These are phyloP conservation scores for Scolopax rusticola DNA, from an alignment of 2,797 vertebrate genomes.

Conservation along the genomic window DNA sequence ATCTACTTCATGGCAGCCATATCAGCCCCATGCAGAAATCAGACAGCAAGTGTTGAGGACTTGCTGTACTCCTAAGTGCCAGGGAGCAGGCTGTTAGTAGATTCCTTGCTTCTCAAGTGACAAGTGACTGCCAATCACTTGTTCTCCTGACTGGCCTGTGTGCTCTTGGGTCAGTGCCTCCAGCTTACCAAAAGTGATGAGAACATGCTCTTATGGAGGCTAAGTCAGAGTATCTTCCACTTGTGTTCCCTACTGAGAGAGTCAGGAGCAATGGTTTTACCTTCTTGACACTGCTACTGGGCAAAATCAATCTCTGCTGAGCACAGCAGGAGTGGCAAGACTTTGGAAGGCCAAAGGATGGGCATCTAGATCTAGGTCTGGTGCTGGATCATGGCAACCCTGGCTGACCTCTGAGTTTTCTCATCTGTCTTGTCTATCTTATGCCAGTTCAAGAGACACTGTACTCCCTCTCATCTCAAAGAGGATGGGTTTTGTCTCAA, in stretches of 20 bases:
- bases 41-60: not conserved
- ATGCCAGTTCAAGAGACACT: not conserved
- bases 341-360: not conserved
- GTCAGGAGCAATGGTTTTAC: not conserved
- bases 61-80: not conserved
- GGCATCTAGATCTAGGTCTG: not conserved
- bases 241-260: not conserved
- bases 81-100: not conserved
- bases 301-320: not conserved
- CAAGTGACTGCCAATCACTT: not conserved
- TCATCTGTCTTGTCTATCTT: not conserved
- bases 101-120: not conserved
- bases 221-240: not conserved
- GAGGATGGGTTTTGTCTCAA: not conserved
- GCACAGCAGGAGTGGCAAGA: accelerated
- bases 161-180: not conserved
- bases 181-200: not conserved
- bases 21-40: not conserved
- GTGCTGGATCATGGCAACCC: not conserved
- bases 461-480: not conserved
- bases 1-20: not conserved
- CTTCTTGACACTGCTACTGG: not conserved
- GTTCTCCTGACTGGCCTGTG: not conserved
- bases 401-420: not conserved
- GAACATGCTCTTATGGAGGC: accelerated